Evolutionary conservation across 1,140 invertebrate species (phyloP), one percentile per base, ranked within the genome.

Genomic region (Medauroidea extradentata): DNA sequence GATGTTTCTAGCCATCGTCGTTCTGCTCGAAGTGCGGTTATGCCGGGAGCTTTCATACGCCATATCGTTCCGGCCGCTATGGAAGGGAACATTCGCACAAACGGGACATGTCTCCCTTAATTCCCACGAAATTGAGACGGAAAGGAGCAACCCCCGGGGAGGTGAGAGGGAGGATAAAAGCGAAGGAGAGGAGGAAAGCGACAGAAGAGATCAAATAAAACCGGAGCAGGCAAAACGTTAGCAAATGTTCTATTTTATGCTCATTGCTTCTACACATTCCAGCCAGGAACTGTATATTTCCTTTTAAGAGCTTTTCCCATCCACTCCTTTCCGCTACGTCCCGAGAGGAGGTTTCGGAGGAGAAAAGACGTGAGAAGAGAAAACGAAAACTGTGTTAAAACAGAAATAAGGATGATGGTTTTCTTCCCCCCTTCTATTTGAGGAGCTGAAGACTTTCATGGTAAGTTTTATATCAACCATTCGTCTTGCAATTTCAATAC

Each of bases 401-500:
- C 44, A 49, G 55, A 25, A 49, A 46, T 46, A 57, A 49, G 41
- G 27, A 42, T 14, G 43, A 57, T 50, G 55, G 43, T 7, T 16
- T 38, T n/a, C 34, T 34, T 11, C 11, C 29, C 5, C 29, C 29
- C 29, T 34, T 11, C 29, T 34, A 34, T 34, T 34, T 34, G 29
- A 34, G 11, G 29, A 34, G 29, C 11, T 34, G 29, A 34, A 34
- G 29, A 34, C 29, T 34, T 34, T 34, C 29, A 34, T 11, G 29
- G 29, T 34, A 34, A 34, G 29, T 34, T 34, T 34, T 34, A 24
- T 48, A 4, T 23, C 13, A 23, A 21, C n/a, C 59, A 60, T 60
- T 62, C 55, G 60, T 62, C 55, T 62, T 53, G 60, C 56, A 62
- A 59, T 62, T 62, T 59, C 60, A 62, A 62, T 62, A 57, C 56